These are phyloP conservation scores for Semotilus atromaculatus DNA, from an alignment of 2,797 vertebrate species.

Conservation along the genomic window DNA sequence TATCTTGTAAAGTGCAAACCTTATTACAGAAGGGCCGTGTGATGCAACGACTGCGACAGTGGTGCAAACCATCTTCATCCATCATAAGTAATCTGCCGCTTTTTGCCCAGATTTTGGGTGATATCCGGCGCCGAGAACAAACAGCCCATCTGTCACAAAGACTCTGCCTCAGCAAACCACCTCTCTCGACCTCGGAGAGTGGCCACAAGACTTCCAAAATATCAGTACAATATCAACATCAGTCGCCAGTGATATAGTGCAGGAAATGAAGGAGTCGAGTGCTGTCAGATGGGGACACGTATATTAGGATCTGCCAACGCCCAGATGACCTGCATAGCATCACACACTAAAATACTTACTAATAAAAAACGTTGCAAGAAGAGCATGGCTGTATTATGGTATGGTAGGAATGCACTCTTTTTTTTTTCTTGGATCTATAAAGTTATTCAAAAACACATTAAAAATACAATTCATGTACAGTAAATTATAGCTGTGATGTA, in stretches of 20 bases:
- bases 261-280: constrained; percentile 25
- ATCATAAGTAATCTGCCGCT: constrained; percentile 67
- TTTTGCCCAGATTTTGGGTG: constrained; percentile 61
- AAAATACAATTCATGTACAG: too few relatives aligned
- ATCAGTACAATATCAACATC: constrained; percentile 41
- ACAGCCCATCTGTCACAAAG: constrained; percentile 67
- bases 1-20: constrained; percentile 38
- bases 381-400: neutral
- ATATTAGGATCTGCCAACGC: constrained; percentile 20
- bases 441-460: neutral
- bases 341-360: constrained; percentile 4
- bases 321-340: neutral
- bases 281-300: neutral
- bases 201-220: constrained; percentile 27
- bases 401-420: neutral
- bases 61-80: constrained; percentile 60
- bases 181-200: constrained; percentile 51
- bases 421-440: neutral
- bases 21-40: constrained; percentile 56
- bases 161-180: constrained; percentile 54
- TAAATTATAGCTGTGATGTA: neutral
- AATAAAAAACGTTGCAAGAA: neutral
- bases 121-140: constrained; percentile 67
- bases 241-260: neutral
- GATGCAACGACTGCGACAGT: constrained; percentile 54